Evolutionary conservation across 2,113 vertebrate species (phyloP).

Genomic region (Probosciger aterrimus): DNA sequence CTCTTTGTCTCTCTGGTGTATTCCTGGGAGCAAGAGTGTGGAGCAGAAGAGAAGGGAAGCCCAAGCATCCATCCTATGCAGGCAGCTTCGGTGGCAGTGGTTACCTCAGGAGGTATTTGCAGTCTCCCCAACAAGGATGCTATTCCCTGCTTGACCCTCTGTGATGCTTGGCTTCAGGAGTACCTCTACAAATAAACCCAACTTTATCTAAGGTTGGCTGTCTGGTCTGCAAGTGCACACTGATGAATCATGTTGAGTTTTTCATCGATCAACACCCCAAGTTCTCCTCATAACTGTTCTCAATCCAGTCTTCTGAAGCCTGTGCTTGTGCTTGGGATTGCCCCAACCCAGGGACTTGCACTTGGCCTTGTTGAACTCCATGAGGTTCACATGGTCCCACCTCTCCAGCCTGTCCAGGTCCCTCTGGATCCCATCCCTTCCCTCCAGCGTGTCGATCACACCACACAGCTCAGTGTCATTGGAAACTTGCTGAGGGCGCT

Average conservation of each 20-base stretch:
- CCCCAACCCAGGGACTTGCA: no score
- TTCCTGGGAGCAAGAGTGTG: fast-evolving
- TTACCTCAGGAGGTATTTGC: background rate
- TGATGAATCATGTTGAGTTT: background rate
- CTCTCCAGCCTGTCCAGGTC: background rate
- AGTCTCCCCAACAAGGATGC: no score
- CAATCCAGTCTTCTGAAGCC: background rate
- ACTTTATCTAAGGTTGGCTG: background rate
- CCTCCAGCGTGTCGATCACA: background rate
- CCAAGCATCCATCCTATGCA: background rate
- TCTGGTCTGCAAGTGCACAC: background rate
- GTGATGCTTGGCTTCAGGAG: background rate
- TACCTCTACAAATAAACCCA: background rate
- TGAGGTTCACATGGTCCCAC: background rate
- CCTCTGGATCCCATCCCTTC: background rate
- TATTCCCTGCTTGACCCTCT: background rate
- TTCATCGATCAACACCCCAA: no score
- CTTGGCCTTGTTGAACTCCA: background rate
- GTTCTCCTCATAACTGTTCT: background rate
- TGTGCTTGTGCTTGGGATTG: background rate
- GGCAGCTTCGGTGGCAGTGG: background rate
- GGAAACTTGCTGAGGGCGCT: background rate
- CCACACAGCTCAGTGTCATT: background rate
- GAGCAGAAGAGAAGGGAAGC: background rate
- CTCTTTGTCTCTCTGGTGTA: background rate